These are phyloP conservation scores for Drosophila lutescens DNA, from an alignment of 2,888 invertebrate species.

Conservation along the genomic window DNA sequence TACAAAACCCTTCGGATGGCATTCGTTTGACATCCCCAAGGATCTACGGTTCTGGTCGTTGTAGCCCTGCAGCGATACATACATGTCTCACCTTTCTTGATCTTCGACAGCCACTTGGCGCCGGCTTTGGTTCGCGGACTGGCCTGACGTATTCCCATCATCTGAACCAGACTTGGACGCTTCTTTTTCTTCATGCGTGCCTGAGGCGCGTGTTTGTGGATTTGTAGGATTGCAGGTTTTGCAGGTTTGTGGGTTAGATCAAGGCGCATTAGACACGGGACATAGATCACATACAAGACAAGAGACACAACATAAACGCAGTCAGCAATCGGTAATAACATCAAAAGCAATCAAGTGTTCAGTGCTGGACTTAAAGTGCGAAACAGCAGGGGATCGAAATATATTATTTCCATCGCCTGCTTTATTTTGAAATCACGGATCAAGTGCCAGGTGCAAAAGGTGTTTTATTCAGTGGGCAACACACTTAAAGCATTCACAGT, in stretches of 20 bases:
- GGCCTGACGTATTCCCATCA: conserved; percentile 91
- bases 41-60: neutral
- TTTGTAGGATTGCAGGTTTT: neutral
- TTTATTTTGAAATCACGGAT: conserved; percentile 7
- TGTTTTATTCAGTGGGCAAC: conserved; percentile 50
- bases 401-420: neutral
- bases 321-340: conserved; percentile 51
- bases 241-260: conserved; percentile 35
- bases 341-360: conserved; percentile 39
- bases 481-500: conserved; percentile 74
- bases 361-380: conserved; percentile 9
- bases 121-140: conserved; percentile 94
- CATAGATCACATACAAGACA: conserved; percentile 70
- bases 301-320: conserved; percentile 64
- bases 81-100: conserved; percentile 90
- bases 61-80: conserved; percentile 85
- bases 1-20: conserved; percentile 66
- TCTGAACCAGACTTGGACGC: conserved; percentile 92
- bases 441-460: conserved; percentile 16
- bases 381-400: conserved; percentile 8
- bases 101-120: conserved; percentile 94
- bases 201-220: conserved; percentile 77
- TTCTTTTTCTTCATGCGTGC: conserved; percentile 89
- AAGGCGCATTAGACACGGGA: conserved; percentile 64
- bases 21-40: neutral